These are phyloP conservation scores for Lontra canadensis DNA, from an alignment of 2,113 vertebrate species.

Conservation along the genomic window DNA sequence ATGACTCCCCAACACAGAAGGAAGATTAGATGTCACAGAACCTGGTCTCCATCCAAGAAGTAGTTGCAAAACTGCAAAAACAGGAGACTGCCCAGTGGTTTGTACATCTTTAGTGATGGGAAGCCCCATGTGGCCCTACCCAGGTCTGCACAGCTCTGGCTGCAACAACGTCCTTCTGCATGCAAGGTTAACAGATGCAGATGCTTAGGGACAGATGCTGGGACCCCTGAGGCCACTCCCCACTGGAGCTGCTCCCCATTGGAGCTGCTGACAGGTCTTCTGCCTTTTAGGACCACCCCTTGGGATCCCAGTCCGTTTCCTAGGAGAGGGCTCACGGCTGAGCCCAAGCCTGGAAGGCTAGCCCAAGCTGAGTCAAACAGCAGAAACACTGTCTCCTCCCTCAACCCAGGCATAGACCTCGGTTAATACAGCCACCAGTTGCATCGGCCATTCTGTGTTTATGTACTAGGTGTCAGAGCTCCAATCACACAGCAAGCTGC, in stretches of 20 bases:
- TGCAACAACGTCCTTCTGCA: neutral
- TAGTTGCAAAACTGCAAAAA: neutral
- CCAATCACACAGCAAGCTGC: fast-evolving
- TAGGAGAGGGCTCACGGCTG: neutral
- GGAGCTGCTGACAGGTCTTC: neutral
- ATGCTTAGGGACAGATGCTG: neutral
- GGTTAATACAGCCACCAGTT: fast-evolving
- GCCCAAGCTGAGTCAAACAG: neutral
- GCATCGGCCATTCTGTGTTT: fast-evolving
- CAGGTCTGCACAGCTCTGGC: neutral
- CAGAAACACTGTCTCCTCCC: neutral
- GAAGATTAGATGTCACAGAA: neutral
- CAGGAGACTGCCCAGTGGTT: neutral
- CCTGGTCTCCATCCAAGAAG: neutral
- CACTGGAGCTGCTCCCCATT: too few species aligned
- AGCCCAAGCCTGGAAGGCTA: neutral
- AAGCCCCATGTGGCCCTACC: neutral
- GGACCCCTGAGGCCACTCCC: neutral
- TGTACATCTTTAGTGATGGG: neutral
- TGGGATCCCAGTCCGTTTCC: fast-evolving
- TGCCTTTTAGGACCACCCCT: neutral
- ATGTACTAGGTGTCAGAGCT: fast-evolving
- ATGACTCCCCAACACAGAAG: neutral
- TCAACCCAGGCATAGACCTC: neutral
- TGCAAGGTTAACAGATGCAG: neutral